Conservation (phyloP, 2,888 invertebrate genomes). For the Metellina segmentata region DNA sequence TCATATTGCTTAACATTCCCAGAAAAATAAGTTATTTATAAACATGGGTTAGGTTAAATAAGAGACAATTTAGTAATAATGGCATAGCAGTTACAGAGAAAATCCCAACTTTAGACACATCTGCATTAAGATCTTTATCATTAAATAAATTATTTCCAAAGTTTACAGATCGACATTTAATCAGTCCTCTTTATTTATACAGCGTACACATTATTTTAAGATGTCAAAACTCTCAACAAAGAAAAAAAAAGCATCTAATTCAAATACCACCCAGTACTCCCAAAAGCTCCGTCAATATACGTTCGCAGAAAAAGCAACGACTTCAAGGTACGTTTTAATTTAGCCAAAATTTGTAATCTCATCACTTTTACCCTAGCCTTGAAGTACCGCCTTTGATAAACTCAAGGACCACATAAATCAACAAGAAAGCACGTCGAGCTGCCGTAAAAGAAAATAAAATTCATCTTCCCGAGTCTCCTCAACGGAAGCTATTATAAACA, state of each 20-base stretch:
- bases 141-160: too few species aligned
- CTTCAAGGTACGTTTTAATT: not conserved
- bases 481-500: not conserved
- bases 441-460: slow-evolving; percentile 10
- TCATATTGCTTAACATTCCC: too few species aligned
- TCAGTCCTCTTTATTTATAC: too few species aligned
- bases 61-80: too few species aligned
- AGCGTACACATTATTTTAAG: not conserved
- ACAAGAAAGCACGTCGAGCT: not conserved
- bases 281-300: not conserved
- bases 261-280: not conserved
- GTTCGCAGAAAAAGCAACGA: not conserved
- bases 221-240: not conserved
- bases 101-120: too few species aligned
- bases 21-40: too few species aligned
- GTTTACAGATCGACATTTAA: too few species aligned
- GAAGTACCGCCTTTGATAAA: not conserved
- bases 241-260: not conserved
- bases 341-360: not conserved
- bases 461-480: not conserved
- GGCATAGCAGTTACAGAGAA: too few species aligned
- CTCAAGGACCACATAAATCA: not conserved
- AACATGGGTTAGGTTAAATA: too few species aligned
- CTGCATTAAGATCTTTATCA: too few species aligned
- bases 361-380: not conserved